Conservation (phyloP, 2,888 invertebrate species). For the Netelia inedita region DNA sequence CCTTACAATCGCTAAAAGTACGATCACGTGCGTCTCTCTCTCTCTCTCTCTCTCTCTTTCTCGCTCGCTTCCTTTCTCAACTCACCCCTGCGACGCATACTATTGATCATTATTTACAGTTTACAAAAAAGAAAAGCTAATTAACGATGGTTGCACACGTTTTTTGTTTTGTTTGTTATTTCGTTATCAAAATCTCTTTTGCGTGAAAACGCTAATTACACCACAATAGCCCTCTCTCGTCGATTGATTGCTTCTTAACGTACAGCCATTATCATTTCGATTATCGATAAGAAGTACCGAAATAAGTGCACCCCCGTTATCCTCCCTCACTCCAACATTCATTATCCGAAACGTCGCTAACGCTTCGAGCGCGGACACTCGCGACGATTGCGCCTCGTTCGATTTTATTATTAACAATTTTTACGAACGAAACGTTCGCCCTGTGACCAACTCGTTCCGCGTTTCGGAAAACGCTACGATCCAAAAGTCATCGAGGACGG, state of each 20-base stretch:
- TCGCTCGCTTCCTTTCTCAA: slow-evolving; percentile 63
- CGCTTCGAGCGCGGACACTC: slow-evolving; percentile 12
- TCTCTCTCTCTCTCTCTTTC: slow-evolving; percentile 67
- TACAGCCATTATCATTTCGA: slow-evolving; percentile 57
- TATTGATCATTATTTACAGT: slow-evolving; percentile 76
- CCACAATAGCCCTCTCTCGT: slow-evolving; percentile 38
- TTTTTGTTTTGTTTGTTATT: slow-evolving; percentile 49
- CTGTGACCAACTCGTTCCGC: slow-evolving; percentile 18
- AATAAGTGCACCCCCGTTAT: slow-evolving; percentile 52
- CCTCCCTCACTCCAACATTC: background rate
- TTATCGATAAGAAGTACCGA: slow-evolving; percentile 52
- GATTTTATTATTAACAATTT: slow-evolving; percentile 44
- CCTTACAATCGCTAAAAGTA: slow-evolving; percentile 65
- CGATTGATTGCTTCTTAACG: slow-evolving; percentile 59
- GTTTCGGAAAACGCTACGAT: slow-evolving; percentile 32
- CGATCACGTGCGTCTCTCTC: slow-evolving; percentile 67
- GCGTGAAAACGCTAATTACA: slow-evolving; percentile 43
- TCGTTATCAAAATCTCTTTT: slow-evolving; percentile 72
- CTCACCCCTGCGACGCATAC: slow-evolving; percentile 52
- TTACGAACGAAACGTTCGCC: slow-evolving; percentile 4
- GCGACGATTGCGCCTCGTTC: slow-evolving; percentile 10
- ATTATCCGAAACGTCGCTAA: slow-evolving; percentile 47
- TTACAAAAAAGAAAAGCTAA: slow-evolving; percentile 69
- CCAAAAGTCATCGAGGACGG: slow-evolving; percentile 40
- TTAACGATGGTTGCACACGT: slow-evolving; percentile 63